Evolutionary conservation across 2,888 invertebrate genomes (phyloP).

Genomic region (Glyphotaelius pellucidus): DNA sequence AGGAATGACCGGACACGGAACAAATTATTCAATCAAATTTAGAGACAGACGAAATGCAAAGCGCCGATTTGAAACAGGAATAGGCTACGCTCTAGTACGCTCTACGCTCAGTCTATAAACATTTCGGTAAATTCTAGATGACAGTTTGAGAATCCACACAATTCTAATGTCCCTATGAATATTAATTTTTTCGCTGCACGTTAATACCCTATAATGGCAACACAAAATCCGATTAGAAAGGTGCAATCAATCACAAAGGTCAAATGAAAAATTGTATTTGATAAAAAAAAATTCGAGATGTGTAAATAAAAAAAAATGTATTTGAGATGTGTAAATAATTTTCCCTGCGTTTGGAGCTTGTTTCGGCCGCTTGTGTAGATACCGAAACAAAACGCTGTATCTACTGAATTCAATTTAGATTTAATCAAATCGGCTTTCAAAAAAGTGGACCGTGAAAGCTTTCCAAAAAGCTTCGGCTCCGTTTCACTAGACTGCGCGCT

Average conservation of each 20-base stretch:
- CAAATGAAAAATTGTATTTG: not conserved
- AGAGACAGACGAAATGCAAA: too few relatives aligned
- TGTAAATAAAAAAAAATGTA: too few relatives aligned
- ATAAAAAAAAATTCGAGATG: not conserved
- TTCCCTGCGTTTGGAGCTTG: not conserved
- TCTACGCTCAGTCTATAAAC: not conserved
- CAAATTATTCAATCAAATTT: too few relatives aligned
- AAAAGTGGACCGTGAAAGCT: slow-evolving; percentile 51
- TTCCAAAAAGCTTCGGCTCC: slow-evolving; percentile 42
- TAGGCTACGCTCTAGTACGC: too few relatives aligned
- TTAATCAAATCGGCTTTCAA: slow-evolving; percentile 35
- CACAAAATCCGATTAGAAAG: not conserved
- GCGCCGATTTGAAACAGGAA: too few relatives aligned
- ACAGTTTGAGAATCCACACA: not conserved
- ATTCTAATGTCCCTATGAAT: not conserved
- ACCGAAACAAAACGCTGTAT: slow-evolving; percentile 23
- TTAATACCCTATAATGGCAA: not conserved
- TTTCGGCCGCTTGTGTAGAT: not conserved
- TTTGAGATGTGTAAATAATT: not conserved
- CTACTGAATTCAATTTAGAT: slow-evolving; percentile 34
- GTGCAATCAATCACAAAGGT: not conserved
- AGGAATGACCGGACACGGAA: too few relatives aligned
- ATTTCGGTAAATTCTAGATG: not conserved
- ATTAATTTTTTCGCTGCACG: not conserved
- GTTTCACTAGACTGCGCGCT: slow-evolving; percentile 42